These are phyloP conservation scores for Platyscapa corneri DNA, from an alignment of 1,140 invertebrate genomes.

Conservation along the genomic window DNA sequence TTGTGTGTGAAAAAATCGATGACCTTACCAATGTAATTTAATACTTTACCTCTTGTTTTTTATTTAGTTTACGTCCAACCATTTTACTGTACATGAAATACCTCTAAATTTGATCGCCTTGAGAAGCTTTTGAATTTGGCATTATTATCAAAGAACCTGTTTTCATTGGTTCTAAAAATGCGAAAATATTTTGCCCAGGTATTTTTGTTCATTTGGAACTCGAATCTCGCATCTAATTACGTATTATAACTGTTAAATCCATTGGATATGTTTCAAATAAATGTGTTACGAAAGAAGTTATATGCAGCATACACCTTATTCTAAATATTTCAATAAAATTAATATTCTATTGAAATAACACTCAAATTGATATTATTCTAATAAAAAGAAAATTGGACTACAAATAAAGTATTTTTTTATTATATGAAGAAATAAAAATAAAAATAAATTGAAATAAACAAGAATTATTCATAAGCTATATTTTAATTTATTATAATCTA, in stretches of 20 bases:
- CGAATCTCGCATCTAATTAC: not conserved
- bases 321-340: not conserved
- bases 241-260: not conserved
- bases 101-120: not conserved
- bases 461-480: not conserved
- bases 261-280: not conserved
- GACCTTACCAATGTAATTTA: slow-evolving; percentile 24
- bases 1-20: slow-evolving; percentile 39
- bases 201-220: not conserved
- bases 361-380: not conserved
- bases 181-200: not conserved
- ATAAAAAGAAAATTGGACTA: not conserved
- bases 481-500: not conserved
- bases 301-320: not conserved
- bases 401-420: not conserved
- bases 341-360: not conserved
- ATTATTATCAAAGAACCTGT: not conserved
- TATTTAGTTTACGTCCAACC: not conserved
- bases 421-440: not conserved
- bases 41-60: not conserved
- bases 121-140: not conserved
- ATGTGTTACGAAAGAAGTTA: not conserved
- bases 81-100: not conserved
- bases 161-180: not conserved
- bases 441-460: not conserved